Conservation (phyloP, 2,888 invertebrate genomes). For the Rhopalosiphum nymphaeae region DNA sequence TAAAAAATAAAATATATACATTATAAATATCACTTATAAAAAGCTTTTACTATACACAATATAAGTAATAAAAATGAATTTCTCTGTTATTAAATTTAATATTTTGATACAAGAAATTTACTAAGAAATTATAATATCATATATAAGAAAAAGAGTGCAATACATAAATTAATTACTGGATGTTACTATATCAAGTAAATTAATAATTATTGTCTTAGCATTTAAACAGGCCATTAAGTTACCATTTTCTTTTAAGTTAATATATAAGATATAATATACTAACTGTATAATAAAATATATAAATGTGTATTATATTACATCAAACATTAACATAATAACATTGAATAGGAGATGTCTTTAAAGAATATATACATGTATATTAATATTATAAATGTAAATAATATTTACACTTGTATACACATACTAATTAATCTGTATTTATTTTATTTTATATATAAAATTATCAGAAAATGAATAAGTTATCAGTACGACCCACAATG, state of each 20-base stretch:
- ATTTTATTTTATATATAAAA: background rate
- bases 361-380: background rate
- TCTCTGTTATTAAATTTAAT: background rate
- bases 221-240: background rate
- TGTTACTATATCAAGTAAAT: background rate
- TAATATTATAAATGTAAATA: background rate
- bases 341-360: background rate
- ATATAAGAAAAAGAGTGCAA: background rate
- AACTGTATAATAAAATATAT: background rate
- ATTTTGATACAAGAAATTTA: background rate
- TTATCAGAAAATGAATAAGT: constrained; percentile 19
- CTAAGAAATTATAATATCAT: background rate
- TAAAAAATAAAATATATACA: background rate
- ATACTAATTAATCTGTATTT: background rate
- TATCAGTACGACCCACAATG: constrained; percentile 23
- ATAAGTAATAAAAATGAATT: background rate
- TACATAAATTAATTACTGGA: background rate
- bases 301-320: background rate
- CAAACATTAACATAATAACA: background rate
- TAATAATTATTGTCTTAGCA: background rate
- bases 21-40: background rate
- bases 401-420: background rate
- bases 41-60: background rate
- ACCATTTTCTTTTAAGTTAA: background rate
- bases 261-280: background rate